Conservation (phyloP, 2,888 invertebrate species). For the Cheilosia grossa region DNA sequence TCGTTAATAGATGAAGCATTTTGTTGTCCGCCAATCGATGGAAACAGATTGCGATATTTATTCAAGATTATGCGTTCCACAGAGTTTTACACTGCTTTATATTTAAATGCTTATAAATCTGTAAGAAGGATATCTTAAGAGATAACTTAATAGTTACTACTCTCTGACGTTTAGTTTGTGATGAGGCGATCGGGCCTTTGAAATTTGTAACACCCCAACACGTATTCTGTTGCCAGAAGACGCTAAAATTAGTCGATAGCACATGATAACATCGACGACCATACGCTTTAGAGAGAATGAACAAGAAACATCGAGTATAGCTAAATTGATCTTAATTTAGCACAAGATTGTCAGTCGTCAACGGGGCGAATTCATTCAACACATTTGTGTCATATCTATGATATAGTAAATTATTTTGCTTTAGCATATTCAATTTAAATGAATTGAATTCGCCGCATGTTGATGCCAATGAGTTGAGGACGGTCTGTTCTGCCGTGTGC, state of each 20-base stretch:
- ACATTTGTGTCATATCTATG: slow-evolving; percentile 38
- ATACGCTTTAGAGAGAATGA: background rate
- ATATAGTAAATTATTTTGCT: slow-evolving; percentile 50
- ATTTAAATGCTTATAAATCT: background rate
- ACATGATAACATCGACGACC: background rate
- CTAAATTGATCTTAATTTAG: slow-evolving; percentile 58
- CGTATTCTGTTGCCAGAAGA: too few species aligned
- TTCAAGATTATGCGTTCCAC: background rate
- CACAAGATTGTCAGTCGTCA: slow-evolving; percentile 32
- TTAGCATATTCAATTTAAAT: slow-evolving; percentile 50
- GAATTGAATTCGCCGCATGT: slow-evolving; percentile 37
- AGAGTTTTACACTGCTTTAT: background rate
- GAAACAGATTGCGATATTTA: slow-evolving; percentile 14
- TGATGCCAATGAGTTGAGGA: background rate
- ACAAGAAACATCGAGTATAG: background rate
- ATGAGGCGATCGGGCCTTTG: too few species aligned
- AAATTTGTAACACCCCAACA: too few species aligned
- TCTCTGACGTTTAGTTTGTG: too few species aligned
- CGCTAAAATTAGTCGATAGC: too few species aligned
- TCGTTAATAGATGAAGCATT: too few species aligned
- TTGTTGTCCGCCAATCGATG: background rate
- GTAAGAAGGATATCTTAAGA: background rate
- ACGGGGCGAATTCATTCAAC: slow-evolving; percentile 5
- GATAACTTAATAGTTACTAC: too few species aligned
- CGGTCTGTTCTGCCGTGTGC: too few species aligned